Evolutionary conservation across 2,888 invertebrate genomes (phyloP), one percentile per base, ranked within the genome.

Genomic region (Tetranychus truncatus): DNA sequence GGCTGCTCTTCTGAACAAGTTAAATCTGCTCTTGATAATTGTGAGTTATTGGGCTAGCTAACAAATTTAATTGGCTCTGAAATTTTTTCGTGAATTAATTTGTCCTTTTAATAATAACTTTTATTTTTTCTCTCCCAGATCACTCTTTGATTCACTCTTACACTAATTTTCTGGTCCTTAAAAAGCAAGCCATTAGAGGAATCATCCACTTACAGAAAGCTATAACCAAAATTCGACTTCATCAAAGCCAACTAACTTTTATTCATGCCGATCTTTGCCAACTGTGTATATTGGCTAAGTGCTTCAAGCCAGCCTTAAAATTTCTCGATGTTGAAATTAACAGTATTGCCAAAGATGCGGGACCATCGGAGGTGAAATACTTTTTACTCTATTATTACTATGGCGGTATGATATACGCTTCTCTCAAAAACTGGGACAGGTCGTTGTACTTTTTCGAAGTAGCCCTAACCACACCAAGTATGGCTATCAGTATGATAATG

Each of bases 371-470:
- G 82, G 88, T 91, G 0, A 92, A 91, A 84, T 90, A 92, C 83
- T 95, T 95, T 82, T 86, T 97, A 74, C 86, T 93, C 0, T 96
- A 94, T 83, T 96, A 92, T 82, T 96, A 96, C 83, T 97, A 97
- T 82, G 95, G 95, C 76, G 96, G 96, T 74, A 94, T 96, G 92
- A 92, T 96, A 79, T 96, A 95, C 83, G 89, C 94, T 75, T 91
- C 92, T 15, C 84, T 95, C 80, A 94, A 95, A 83, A 92, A 94
- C 81, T 92, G 91, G 82, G 92, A 94, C 79, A 87, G 93, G 81
- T 94, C 95, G 9, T 84, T 95, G 77, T 95, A 94, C 84, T 95
- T 93, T 84, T 94, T 92, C 83, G 95, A 96, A 88, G 92, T 95
- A 21, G 94, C 91, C 76, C 89, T 95, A 76, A 94, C 94, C 45